Percentiles rank a stretch among this genome's conserved stretches.
These are phyloP conservation scores for Pangasianodon gigas DNA, from an alignment of 2,113 vertebrate genomes.

Conservation along the genomic window DNA sequence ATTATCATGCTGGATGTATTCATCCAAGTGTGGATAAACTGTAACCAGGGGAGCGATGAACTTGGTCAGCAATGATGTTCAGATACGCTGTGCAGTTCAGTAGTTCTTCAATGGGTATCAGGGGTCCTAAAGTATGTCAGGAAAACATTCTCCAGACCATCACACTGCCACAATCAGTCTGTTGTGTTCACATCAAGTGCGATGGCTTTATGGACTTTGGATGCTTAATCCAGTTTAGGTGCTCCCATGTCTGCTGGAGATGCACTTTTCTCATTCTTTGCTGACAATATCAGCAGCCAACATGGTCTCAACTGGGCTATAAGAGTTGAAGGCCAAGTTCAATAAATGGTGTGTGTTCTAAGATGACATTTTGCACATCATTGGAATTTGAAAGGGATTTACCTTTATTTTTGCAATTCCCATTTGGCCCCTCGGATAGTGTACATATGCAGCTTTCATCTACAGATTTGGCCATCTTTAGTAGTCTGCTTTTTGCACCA, in stretches of 20 bases:
- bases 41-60: slow-evolving; percentile 1
- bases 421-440: too few relatives aligned
- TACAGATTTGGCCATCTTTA: background rate
- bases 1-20: slow-evolving; percentile 15
- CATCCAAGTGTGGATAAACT: slow-evolving; percentile 5
- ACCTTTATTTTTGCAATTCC: background rate
- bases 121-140: background rate
- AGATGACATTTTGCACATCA: background rate
- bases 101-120: background rate
- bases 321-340: background rate
- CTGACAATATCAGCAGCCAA: background rate
- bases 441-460: background rate
- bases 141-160: background rate
- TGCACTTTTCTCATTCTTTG: slow-evolving; percentile 6
- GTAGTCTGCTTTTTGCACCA: background rate
- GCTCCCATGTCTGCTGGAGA: slow-evolving; percentile 10
- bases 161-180: slow-evolving; percentile 7
- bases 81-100: background rate
- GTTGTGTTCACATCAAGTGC: slow-evolving; percentile 1
- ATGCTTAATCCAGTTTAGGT: slow-evolving; percentile 14
- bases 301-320: background rate
- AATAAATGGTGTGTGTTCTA: background rate
- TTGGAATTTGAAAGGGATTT: background rate
- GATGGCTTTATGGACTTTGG: background rate
- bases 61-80: slow-evolving; percentile 25